These are phyloP conservation scores for Batillaria attramentaria DNA, from an alignment of 1,140 invertebrate genomes.

Conservation along the genomic window DNA sequence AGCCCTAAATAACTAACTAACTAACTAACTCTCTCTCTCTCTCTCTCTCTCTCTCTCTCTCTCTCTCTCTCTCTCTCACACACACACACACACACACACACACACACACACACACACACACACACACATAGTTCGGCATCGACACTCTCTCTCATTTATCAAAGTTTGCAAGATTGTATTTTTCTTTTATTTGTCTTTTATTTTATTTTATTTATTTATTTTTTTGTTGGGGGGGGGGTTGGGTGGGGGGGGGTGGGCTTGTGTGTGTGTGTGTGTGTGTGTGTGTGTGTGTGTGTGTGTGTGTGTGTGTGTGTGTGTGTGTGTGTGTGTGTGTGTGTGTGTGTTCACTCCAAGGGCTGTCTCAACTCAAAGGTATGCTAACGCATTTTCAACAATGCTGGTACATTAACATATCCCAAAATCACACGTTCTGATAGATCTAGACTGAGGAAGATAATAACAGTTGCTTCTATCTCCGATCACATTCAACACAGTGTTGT, in stretches of 20 bases:
- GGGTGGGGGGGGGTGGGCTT: neutral
- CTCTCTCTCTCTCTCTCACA: constrained; percentile 18
- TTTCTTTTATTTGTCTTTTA: neutral
- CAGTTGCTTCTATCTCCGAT: neutral
- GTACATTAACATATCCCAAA: neutral
- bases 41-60: constrained; percentile 18
- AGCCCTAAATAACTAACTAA: neutral
- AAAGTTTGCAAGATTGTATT: neutral
- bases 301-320: neutral
- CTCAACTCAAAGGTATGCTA: neutral
- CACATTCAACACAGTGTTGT: neutral
- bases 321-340: neutral
- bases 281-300: neutral
- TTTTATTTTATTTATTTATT: neutral
- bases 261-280: neutral
- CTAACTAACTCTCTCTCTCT: neutral
- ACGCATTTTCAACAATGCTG: neutral
- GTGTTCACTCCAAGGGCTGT: too few species aligned
- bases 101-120: neutral
- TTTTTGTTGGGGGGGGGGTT: neutral
- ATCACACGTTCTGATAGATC: neutral
- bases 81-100: neutral
- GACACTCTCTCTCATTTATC: neutral
- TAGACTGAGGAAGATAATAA: neutral
- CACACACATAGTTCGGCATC: neutral